phyloP scores from a whole-genome alignment of 1,140 invertebrate species.

The Myzus persicae region DNA sequence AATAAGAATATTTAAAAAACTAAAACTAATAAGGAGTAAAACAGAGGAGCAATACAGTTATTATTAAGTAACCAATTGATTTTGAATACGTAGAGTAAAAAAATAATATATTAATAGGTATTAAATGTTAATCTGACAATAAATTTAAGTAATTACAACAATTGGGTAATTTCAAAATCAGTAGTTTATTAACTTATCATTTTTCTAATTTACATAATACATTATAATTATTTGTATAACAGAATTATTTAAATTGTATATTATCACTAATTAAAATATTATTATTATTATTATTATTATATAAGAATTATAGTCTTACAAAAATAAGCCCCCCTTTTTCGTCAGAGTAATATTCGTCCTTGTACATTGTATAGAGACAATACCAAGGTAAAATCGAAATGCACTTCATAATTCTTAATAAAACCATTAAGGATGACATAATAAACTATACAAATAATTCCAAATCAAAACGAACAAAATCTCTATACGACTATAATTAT shows the following conservation, averaged over 20 bases:
- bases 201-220: background rate
- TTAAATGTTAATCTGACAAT: too few species aligned
- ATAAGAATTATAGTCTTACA: background rate
- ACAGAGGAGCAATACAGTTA: background rate
- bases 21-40: background rate
- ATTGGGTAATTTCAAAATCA: background rate
- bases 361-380: background rate
- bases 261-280: background rate
- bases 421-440: background rate
- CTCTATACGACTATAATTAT: background rate
- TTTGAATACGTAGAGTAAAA: background rate
- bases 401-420: background rate
- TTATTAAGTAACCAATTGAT: background rate
- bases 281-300: background rate
- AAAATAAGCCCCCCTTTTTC: background rate
- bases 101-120: too few species aligned
- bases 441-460: background rate
- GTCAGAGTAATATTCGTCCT: background rate
- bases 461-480: background rate
- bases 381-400: slow-evolving; percentile 24
- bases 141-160: background rate
- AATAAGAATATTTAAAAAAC: background rate
- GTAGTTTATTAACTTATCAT: background rate
- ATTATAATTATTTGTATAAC: background rate
- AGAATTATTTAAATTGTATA: background rate